Evolutionary conservation across 37 sponge, comb jelly and placozoan genomes (phyloP), one percentile per base, ranked within the genome.

Genomic region (Petrosia ficiformis): DNA sequence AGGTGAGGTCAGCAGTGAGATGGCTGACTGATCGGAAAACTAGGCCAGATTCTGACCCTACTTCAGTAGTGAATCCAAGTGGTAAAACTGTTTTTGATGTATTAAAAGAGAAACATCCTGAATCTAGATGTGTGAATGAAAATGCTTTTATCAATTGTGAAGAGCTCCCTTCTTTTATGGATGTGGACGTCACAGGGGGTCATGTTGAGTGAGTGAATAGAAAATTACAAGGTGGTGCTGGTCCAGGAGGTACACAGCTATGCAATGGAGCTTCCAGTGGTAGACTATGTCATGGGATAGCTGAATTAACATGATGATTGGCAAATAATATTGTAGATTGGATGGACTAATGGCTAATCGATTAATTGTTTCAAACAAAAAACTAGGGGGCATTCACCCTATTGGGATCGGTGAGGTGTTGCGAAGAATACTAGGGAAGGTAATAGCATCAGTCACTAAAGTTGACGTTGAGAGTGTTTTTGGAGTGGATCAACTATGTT

Each of bases 371-470:
- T n/a, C n/a, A n/a, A n/a, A n/a, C n/a, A n/a, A n/a, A n/a, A n/a
- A n/a, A n/a, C n/a, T n/a, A n/a, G n/a, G n/a, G n/a, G n/a, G n/a
- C n/a, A n/a, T n/a, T n/a, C n/a, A n/a, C n/a, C n/a, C n/a, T n/a
- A n/a, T n/a, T n/a, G n/a, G n/a, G n/a, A n/a, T n/a, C n/a, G n/a
- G n/a, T n/a, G n/a, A n/a, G n/a, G n/a, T n/a, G n/a, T n/a, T n/a
- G n/a, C n/a, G n/a, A n/a, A n/a, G n/a, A n/a, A n/a, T n/a, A n/a
- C 34, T 77, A 19, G 38, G 70, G 52, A 70, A 79, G 72, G 79
- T 54, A 26, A 57, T 80, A 32, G 72, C 60, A 30, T 26, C 41
- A 32, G 72, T 73, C 73, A 80, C 65, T 56, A 48, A 74, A 21
- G 44, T 36, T 33, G 81, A 80, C 43, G 65, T 80, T 32, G 65